Percentiles rank a stretch among this genome's conserved stretches.
phyloP scores from a whole-genome alignment of 2,888 invertebrate genomes.

The Aspidiotus rigidus region DNA sequence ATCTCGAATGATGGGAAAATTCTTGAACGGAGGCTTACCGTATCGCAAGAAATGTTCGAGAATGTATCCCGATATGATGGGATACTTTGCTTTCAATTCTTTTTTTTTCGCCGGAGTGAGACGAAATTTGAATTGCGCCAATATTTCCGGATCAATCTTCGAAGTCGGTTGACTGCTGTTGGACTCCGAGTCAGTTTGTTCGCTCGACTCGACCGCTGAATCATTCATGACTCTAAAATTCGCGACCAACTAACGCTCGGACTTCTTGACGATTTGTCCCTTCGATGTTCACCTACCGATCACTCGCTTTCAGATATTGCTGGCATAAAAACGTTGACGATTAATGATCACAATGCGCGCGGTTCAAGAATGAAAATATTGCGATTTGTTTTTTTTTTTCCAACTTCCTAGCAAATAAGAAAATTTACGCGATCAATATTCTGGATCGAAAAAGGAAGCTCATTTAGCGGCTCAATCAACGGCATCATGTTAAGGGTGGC shows the following conservation, averaged over 20 bases:
- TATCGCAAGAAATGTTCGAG: conserved; percentile 24
- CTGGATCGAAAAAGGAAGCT: background rate
- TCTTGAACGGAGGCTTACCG: conserved; percentile 29
- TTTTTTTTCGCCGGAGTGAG: conserved; percentile 16
- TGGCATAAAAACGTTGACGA: background rate
- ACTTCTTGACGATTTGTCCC: background rate
- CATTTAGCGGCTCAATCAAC: too few relatives aligned
- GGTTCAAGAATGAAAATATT: background rate
- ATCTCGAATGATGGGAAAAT: conserved; percentile 14
- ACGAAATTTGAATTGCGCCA: conserved; percentile 27
- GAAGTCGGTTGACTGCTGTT: background rate
- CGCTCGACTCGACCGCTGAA: conserved; percentile 7
- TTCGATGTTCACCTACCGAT: background rate
- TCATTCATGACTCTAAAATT: background rate
- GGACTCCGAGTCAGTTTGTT: background rate
- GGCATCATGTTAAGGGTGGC: too few relatives aligned
- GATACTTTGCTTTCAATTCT: conserved; percentile 12
- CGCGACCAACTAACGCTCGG: background rate
- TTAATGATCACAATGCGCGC: background rate
- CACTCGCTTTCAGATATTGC: background rate
- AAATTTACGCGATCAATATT: background rate
- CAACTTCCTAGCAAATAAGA: background rate
- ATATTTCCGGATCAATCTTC: conserved; percentile 18
- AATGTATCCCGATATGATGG: conserved; percentile 26
- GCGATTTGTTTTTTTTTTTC: background rate